Conservation (phyloP, 2,797 vertebrate genomes). For the Onychomys leucogaster region DNA sequence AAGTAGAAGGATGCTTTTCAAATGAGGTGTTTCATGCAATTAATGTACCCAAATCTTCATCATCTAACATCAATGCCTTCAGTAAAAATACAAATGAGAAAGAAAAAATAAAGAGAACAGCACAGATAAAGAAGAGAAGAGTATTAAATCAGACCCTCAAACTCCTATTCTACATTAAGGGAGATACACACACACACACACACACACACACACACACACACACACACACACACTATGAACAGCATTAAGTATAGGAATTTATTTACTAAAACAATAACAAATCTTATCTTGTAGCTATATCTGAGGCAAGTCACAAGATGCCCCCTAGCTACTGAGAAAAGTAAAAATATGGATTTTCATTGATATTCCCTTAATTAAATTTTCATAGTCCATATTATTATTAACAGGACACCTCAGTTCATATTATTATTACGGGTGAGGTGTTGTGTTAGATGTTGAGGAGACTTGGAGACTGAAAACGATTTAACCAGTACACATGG, state of each 20-base stretch:
- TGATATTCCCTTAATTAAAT: background rate
- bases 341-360: background rate
- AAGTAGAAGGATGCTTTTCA: slow-evolving; percentile 45
- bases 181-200: background rate
- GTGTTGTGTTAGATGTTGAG: background rate
- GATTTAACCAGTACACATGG: background rate
- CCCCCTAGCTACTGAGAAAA: background rate
- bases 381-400: background rate
- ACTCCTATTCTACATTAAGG: background rate
- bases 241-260: background rate
- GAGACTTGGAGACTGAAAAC: background rate
- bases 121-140: background rate
- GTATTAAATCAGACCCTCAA: background rate
- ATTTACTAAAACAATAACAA: background rate
- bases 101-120: background rate
- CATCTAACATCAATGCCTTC: background rate
- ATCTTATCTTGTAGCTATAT: background rate
- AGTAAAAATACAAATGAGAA: slow-evolving; percentile 5
- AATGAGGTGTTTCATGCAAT: slow-evolving; percentile 45
- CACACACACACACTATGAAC: background rate
- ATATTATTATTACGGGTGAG: background rate
- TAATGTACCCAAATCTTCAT: slow-evolving; percentile 46
- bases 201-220: too few species aligned
- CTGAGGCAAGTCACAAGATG: background rate
- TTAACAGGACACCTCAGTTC: background rate